Evolutionary conservation across 1,140 invertebrate species (phyloP), one percentile per base, ranked within the genome.

Genomic region (Ganaspis sp.): DNA sequence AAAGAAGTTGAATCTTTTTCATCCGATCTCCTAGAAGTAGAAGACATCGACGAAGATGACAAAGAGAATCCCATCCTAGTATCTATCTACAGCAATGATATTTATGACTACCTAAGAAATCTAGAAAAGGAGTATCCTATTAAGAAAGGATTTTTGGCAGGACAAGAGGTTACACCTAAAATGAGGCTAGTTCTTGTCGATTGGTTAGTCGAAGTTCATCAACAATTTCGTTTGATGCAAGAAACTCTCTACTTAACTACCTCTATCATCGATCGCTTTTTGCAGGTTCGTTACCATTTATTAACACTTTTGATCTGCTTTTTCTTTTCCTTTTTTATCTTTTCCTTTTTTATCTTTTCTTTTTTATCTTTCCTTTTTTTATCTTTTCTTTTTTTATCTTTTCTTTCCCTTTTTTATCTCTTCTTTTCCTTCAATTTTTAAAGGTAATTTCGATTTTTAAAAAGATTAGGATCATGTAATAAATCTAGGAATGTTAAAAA

Each of bases 161-260:
- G 92, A 38, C 94, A 96, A 82, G 83, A 90, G 75, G 93, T 98
- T 1, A 95, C 95, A 17, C 92, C 95, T 0, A 95, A 95, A 85
- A 99, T 99, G 97, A 93, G 98, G 76, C 92, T 94, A 8, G 95
- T 98, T 42, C 91, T 98, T 0, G 92, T 99, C 77, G 97, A 99
- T 89, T 99, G 98, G 98, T 90, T 99, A 26, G 95, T 98, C 21
- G 97, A 98, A 86, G 97, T 99, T 12, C 97, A 99, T 86, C 90
- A 93, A 76, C 95, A 97, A 87, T 99, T 99, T 87, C 94, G 94
- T 78, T 91, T 99, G 12, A 90, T 96, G n/a, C 94, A 96, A 82
- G 98, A 99, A 90, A 99, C 98, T 3, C 94, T 99, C 29, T 97
- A 97, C 88, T 91, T 99, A 81, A 95, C 97, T 58, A 94, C 99